Percentiles rank a stretch among this genome's conserved stretches.
These are phyloP conservation scores for Xyrichtys novacula DNA, from an alignment of 2,797 vertebrate genomes.

Conservation along the genomic window DNA sequence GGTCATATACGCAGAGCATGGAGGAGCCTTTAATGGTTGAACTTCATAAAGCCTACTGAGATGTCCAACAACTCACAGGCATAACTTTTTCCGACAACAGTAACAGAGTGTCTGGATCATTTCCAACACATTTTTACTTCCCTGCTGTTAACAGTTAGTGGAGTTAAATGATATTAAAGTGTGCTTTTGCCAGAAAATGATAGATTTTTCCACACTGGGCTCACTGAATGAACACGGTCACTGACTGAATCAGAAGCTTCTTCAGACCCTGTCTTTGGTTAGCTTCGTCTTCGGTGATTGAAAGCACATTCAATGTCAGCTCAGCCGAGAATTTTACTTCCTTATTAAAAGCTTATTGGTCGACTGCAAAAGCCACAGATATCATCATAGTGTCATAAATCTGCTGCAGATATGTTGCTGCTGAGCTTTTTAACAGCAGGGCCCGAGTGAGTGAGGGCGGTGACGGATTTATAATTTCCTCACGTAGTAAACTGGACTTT, in stretches of 20 bases:
- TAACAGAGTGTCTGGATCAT: neutral
- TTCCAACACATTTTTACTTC: neutral
- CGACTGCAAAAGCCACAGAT: neutral
- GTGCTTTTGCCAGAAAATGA: neutral
- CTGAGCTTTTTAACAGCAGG: neutral
- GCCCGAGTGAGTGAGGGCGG: neutral
- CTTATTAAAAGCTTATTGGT: neutral
- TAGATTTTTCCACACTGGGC: neutral
- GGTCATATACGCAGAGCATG: too few species aligned
- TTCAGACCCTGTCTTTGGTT: neutral
- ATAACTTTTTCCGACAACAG: too few species aligned
- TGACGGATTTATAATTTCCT: neutral
- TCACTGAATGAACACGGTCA: neutral
- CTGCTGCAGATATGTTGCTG: neutral
- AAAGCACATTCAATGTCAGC: neutral
- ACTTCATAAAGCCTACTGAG: too few species aligned
- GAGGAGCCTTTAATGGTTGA: too few species aligned
- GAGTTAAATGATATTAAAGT: neutral
- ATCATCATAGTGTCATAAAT: slow-evolving; percentile 6
- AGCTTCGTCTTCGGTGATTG: neutral
- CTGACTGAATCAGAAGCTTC: neutral
- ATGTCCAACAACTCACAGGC: too few species aligned
- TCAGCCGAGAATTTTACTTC: neutral
- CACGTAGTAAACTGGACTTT: neutral
- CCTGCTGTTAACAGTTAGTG: neutral